A percentile compares a stretch with the other conserved stretches of the same genome.
Evolutionary conservation across 2,113 vertebrate species (phyloP).

Genomic region (Apodemus speciosus): DNA sequence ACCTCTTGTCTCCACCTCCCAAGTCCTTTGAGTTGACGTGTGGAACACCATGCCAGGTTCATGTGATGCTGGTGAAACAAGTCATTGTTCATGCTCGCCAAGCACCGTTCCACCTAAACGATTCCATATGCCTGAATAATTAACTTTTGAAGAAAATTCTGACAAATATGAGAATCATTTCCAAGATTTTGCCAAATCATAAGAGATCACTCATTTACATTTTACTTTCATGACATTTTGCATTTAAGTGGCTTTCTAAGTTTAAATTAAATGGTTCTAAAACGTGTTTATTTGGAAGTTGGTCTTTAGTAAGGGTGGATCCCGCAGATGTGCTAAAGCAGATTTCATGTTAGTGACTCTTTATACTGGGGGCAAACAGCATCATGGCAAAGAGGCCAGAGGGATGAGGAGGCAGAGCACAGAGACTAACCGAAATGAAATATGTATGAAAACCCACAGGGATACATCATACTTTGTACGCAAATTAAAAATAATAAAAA

Average conservation of each 20-base stretch:
- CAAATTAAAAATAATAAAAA: background rate
- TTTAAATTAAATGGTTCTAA: slow-evolving; percentile 33
- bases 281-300: background rate
- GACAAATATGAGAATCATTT: background rate
- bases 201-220: background rate
- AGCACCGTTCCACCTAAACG: background rate
- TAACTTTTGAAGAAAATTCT: slow-evolving; percentile 13
- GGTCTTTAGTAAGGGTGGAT: background rate
- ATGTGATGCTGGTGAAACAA: background rate
- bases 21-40: background rate
- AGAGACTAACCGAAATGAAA: background rate
- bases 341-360: background rate
- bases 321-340: background rate
- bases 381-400: too few relatives aligned
- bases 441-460: too few relatives aligned
- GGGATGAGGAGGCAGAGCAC: background rate
- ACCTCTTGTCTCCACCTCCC: background rate
- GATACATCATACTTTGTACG: background rate
- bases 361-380: background rate
- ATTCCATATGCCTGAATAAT: background rate
- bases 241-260: background rate
- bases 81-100: background rate
- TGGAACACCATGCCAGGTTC: background rate
- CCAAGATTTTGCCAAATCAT: background rate
- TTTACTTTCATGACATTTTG: slow-evolving; percentile 31